Base-by-base conservation (phyloP, 2,797 vertebrate species). In the Malurus splendens region DNA sequence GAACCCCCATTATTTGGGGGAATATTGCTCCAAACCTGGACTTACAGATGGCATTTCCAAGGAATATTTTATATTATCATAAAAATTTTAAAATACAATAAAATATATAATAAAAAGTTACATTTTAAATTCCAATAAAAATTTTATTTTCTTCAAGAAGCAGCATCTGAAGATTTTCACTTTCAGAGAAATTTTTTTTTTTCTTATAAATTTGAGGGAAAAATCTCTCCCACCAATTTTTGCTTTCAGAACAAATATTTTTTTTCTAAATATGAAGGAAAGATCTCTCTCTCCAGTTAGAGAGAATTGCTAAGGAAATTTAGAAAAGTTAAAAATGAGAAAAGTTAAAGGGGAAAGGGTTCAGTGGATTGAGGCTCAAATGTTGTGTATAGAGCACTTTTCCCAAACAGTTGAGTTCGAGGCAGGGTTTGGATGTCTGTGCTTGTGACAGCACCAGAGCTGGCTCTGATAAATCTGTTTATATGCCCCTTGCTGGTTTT, bases 401-500 rank as follows among this genome's bases (percentile, higher is more conserved):
- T 51, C 51, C 59, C 36, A 68, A 68, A 23, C 45, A 12, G 14
- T 10, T 18, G 36, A 48, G 59, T 28, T 28, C 15, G 39, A n/a
- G 70, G 14, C 24, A 39, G 64, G 10, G 20, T 65, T 74, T 65
- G 55, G 32, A 6, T 33, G 75, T 32, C 30, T 68, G 48, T 52
- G 57, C 54, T 20, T 75, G 28, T 75, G 59, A 73, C 86, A 68
- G 81, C 77, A 55, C 90, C 73, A 84, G 28, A 91, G 60, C 86
- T 77, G 75, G 17, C 51, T 64, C 42, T 83, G 88, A 92, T 82
- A 84, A 82, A 95, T 54, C 13, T 70, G 83, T 94, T 93, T 94
- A 55, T 90, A 23, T 92, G 88, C 64, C 92, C 83, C 83, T 94
- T 88, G 86, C 86, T 90, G 92, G 1, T 79, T 93, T 92, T 90